These are phyloP conservation scores for Stenodera caucasica DNA, from an alignment of 2,888 invertebrate species.

Conservation along the genomic window DNA sequence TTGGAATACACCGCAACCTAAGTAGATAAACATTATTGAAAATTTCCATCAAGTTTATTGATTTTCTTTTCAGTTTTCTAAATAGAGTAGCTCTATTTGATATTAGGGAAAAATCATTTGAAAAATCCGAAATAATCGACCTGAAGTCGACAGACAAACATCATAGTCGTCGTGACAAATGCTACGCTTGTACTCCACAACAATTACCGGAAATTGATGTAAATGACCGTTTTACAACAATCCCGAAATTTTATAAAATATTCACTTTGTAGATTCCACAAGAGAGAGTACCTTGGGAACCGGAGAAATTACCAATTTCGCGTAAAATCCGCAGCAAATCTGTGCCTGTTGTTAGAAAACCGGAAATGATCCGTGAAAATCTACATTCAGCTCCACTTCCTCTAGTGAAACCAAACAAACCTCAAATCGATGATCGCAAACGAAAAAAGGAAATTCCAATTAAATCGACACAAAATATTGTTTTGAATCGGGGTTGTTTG, in stretches of 20 bases:
- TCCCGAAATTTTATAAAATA: neutral
- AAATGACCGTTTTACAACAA: neutral
- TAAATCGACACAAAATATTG: slow-evolving; percentile 44
- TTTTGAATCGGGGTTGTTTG: slow-evolving; percentile 49
- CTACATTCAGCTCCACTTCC: slow-evolving; percentile 15
- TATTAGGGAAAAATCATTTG: slow-evolving; percentile 25
- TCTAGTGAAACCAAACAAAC: slow-evolving; percentile 8
- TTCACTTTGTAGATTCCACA: slow-evolving; percentile 51
- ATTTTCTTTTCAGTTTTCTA: slow-evolving; percentile 22
- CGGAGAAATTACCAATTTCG: slow-evolving; percentile 43
- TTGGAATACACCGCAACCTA: slow-evolving; percentile 67
- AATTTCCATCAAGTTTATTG: neutral
- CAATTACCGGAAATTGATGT: slow-evolving; percentile 19
- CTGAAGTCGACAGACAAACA: neutral
- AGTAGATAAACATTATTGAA: slow-evolving; percentile 48
- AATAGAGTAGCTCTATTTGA: slow-evolving; percentile 35
- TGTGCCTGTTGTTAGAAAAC: slow-evolving; percentile 38
- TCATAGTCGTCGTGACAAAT: slow-evolving; percentile 34
- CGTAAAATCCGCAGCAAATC: slow-evolving; percentile 42
- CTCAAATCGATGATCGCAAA: neutral
- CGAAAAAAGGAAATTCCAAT: neutral
- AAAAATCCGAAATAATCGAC: slow-evolving; percentile 13
- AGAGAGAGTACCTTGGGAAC: slow-evolving; percentile 54
- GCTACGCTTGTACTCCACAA: slow-evolving; percentile 37
- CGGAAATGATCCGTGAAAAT: slow-evolving; percentile 21